Evolutionary conservation across 1,140 invertebrate genomes (phyloP).

Genomic region (Palaemon carinicauda): DNA sequence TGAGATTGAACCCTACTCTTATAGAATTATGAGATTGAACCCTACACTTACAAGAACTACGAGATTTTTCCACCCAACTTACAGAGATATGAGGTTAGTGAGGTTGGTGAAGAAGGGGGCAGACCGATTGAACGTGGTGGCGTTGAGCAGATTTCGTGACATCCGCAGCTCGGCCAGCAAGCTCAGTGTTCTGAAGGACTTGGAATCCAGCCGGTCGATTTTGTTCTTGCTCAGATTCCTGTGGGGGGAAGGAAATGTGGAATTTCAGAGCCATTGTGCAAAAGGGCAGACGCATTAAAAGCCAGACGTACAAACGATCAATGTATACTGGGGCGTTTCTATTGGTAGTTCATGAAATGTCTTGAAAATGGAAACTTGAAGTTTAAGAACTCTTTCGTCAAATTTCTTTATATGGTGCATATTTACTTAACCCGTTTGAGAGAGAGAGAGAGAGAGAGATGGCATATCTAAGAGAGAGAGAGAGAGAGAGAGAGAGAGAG

Average conservation of each 20-base stretch:
- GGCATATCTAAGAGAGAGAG: no score
- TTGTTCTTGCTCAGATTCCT: constrained; percentile 85
- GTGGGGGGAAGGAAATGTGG: constrained; percentile 5
- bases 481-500: no score
- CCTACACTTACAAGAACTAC: no score
- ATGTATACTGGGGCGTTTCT: no score
- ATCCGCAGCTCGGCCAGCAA: constrained; percentile 78
- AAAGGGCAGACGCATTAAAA: neutral
- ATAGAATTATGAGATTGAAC: no score
- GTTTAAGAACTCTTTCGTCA: neutral
- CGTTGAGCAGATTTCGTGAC: constrained; percentile 72
- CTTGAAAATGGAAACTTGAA: neutral
- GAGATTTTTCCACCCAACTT: neutral
- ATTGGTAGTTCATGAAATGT: no score
- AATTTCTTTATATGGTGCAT: no score
- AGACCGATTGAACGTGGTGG: constrained; percentile 15
- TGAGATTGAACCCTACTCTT: no score
- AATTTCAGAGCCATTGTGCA: neutral
- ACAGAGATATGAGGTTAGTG: constrained; percentile 74
- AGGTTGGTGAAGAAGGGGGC: constrained; percentile 74
- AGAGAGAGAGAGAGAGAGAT: neutral
- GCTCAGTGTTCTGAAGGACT: constrained; percentile 80
- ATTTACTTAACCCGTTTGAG: neutral
- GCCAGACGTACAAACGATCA: neutral
- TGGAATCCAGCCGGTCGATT: constrained; percentile 77